phyloP scores from a whole-genome alignment of 2,113 vertebrate species.

The Aspiorhynchus laticeps region DNA sequence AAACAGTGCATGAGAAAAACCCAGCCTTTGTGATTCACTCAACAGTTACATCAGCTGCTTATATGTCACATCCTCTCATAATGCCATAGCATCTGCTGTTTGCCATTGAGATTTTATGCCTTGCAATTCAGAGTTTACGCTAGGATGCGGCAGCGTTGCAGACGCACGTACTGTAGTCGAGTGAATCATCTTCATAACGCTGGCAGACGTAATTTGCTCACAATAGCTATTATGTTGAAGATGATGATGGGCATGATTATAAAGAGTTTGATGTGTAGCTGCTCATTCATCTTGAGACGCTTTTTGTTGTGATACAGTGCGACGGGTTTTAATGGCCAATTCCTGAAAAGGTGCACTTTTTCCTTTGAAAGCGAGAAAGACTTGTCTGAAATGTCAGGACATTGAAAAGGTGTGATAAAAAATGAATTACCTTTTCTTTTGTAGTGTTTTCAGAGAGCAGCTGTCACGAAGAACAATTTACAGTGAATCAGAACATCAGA shows the following conservation, averaged over 20 bases:
- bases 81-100: background rate
- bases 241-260: constrained; percentile 7
- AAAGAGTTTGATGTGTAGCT: constrained; percentile 9
- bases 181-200: constrained; percentile 22
- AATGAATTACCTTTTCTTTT: constrained; percentile 64
- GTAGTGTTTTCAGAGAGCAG: constrained; percentile 20
- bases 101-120: constrained; percentile 5
- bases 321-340: constrained; percentile 43
- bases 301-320: background rate
- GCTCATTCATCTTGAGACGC: constrained; percentile 8
- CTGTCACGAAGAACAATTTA: constrained; percentile 64
- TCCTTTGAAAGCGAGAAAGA: constrained; percentile 58
- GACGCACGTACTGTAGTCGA: background rate
- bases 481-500: constrained; percentile 60
- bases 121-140: constrained; percentile 7
- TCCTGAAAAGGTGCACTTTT: constrained; percentile 44
- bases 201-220: constrained; percentile 35
- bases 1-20: background rate
- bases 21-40: background rate
- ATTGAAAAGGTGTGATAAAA: constrained; percentile 68
- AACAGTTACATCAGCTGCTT: background rate
- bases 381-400: constrained; percentile 62
- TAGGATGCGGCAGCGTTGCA: background rate
- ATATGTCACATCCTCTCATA: background rate
- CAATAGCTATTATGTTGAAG: constrained; percentile 32